Evolutionary conservation across 2,888 invertebrate species (phyloP), one percentile per base, ranked within the genome.

Genomic region (Pyrgus malvae): DNA sequence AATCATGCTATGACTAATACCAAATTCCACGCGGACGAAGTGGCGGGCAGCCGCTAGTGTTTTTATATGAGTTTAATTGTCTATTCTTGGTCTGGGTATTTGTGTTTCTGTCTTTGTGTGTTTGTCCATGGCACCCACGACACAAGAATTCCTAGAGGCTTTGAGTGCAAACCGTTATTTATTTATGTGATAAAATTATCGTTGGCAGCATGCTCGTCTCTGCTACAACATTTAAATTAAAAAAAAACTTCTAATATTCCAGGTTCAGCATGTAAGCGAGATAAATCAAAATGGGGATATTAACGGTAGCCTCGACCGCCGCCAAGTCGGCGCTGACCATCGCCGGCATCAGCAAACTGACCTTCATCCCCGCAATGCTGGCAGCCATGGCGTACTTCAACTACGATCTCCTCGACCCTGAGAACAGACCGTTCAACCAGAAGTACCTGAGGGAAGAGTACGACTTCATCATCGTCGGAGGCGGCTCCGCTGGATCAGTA

Each of bases 331-430:
- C 95, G 7, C 91, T 94, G 1, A 82, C 94, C 0, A 84, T 96
- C 2, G 91, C 94, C 19, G 95, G 95, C 2, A 88, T 94, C 17
- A 93, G 95, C 65, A 95, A 95, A 71, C 80, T 95, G 6, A 91
- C 94, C 1, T 93, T 96, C 68, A 83, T 96, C 51, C 96, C 96
- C 0, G 91, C 94, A 31, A 91, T 97, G 70, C 83, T 96, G 58
- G 95, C 94, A 1, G 92, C 94, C 0, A 85, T 96, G 67, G 95
- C 95, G 0, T 96, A 95, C 71, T 96, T 94, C 79, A 94, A 96
- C 82, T 96, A 96, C 78, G 96, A 97, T 67, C 88, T 95, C 2
- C 93, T 96, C 68, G 96, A 96, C 78, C 96, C 96, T 0, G 96
- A 96, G 80, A 95, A 94, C 78, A 91, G 95, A 46, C 95, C 96